phyloP scores from a whole-genome alignment of 2,113 vertebrate genomes.

The Myotis yumanensis region DNA sequence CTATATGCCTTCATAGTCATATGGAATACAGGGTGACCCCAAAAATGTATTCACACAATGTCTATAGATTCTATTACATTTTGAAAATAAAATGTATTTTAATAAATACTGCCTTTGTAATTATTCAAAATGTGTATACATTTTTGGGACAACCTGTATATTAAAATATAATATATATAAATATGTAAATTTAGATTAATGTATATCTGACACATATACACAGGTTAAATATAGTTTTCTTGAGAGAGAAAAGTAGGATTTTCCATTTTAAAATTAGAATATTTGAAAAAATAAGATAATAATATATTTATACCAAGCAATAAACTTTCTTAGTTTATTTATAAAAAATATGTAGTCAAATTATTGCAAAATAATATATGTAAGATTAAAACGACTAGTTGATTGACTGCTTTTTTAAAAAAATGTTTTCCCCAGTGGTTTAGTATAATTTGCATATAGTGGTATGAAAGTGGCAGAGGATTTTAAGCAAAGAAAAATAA shows the following conservation, averaged over 20 bases:
- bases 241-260: background rate
- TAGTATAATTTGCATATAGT: background rate
- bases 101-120: no score
- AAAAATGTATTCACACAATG: no score
- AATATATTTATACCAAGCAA: background rate
- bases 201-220: background rate
- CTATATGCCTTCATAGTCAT: background rate
- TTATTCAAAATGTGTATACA: no score
- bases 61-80: no score
- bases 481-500: background rate
- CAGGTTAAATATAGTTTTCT: background rate
- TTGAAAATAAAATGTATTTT: no score
- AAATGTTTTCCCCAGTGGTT: background rate
- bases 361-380: background rate
- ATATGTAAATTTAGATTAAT: background rate
- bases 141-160: no score
- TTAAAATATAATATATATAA: background rate
- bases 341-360: background rate
- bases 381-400: background rate
- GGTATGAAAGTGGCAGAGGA: background rate
- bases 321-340: background rate
- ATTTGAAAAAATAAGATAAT: slow-evolving; percentile 10
- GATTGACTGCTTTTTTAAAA: background rate
- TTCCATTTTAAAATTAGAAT: background rate
- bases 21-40: background rate